phyloP scores from a whole-genome alignment of 2,888 invertebrate genomes.

The Dendrolimus pini region DNA sequence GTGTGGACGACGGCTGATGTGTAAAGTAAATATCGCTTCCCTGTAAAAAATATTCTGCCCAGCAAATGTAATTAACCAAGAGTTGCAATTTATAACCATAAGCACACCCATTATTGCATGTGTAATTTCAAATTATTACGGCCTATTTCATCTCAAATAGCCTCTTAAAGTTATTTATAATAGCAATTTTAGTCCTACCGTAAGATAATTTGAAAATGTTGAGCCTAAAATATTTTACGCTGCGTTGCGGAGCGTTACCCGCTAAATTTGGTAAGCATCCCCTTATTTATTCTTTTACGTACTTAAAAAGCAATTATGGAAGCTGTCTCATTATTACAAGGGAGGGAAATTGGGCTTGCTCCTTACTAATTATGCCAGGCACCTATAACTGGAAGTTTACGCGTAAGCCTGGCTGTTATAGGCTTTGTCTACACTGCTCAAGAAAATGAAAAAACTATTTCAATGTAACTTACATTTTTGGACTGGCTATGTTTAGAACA shows the following conservation, averaged over 20 bases:
- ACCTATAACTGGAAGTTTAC: too few species aligned
- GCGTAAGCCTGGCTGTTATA: too few species aligned
- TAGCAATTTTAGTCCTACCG: conserved; percentile 5
- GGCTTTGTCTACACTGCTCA: too few species aligned
- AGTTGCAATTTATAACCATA: too few species aligned
- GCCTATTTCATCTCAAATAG: conserved; percentile 4
- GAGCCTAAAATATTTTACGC: background rate
- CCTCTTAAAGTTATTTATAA: conserved; percentile 9
- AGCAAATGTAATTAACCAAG: too few species aligned
- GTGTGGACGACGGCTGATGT: too few species aligned
- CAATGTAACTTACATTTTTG: too few species aligned
- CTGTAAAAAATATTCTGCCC: too few species aligned
- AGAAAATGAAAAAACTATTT: too few species aligned
- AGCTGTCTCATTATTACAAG: background rate
- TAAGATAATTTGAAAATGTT: background rate
- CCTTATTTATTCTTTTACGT: background rate
- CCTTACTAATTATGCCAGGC: background rate
- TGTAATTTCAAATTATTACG: background rate
- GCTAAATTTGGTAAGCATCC: background rate
- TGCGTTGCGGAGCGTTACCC: background rate
- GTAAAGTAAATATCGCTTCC: too few species aligned
- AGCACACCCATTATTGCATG: background rate
- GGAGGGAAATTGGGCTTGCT: background rate
- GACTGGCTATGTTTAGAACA: too few species aligned
- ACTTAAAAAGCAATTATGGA: background rate